phyloP scores from a whole-genome alignment of 2,113 vertebrate species.

The Chaetorhynchus papuensis region DNA sequence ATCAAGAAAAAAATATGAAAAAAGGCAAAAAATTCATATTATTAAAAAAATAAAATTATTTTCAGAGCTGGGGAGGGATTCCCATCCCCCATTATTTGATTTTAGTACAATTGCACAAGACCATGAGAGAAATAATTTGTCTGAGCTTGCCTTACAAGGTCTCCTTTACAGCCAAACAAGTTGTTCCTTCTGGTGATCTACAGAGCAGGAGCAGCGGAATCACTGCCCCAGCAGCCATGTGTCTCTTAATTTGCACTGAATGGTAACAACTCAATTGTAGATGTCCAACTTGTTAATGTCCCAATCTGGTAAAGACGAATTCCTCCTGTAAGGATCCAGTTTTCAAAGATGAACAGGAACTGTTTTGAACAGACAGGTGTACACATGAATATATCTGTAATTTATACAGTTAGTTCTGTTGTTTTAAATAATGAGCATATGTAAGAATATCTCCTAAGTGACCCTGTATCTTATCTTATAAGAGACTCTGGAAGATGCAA shows the following conservation, averaged over 20 bases:
- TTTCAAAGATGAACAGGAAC: neutral
- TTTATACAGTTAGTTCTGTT: neutral
- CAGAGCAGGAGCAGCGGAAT: neutral
- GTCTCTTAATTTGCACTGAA: neutral
- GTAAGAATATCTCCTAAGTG: neutral
- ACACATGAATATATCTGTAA: neutral
- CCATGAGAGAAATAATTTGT: neutral
- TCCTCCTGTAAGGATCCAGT: neutral
- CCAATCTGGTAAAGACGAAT: neutral
- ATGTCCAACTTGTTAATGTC: neutral
- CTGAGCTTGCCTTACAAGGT: neutral
- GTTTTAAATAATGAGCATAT: neutral
- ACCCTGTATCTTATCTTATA: neutral
- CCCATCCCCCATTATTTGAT: rapidly evolving
- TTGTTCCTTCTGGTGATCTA: neutral
- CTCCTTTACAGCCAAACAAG: neutral
- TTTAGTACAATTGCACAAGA: neutral
- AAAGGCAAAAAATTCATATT: rapidly evolving
- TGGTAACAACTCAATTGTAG: neutral
- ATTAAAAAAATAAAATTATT: neutral
- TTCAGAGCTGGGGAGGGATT: neutral
- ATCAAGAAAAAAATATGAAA: neutral
- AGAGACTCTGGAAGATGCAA: neutral
- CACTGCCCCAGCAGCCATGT: neutral
- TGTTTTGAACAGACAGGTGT: neutral